phyloP scores from a whole-genome alignment of 2,888 invertebrate genomes.

The Prostheceraeus crozeri region DNA sequence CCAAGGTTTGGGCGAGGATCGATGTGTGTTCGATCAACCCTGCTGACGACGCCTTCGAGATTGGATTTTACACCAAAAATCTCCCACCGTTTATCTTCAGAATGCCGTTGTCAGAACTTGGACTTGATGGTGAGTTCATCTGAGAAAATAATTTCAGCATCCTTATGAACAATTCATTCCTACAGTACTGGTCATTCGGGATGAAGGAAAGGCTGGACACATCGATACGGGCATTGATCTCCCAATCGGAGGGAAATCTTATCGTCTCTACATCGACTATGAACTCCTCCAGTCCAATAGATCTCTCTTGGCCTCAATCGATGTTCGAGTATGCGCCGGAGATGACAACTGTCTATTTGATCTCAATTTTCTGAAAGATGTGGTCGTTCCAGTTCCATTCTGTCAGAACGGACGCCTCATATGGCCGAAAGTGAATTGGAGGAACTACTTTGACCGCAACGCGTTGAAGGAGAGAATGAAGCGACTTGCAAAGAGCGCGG shows the following conservation, averaged over 20 bases:
- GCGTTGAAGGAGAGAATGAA: conserved; percentile 36
- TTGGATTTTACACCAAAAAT: conserved; percentile 42
- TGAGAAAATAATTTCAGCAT: conserved; percentile 42
- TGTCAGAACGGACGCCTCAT: conserved; percentile 43
- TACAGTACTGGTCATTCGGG: too few relatives aligned
- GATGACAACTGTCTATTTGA: conserved; percentile 42
- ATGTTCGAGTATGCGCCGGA: too few relatives aligned
- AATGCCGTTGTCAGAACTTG: too few relatives aligned
- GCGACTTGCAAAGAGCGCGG: conserved; percentile 22
- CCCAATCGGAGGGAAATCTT: too few relatives aligned
- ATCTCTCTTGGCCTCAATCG: too few relatives aligned
- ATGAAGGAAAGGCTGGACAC: too few relatives aligned
- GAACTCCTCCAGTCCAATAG: too few relatives aligned
- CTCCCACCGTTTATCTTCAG: conserved; percentile 38
- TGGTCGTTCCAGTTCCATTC: conserved; percentile 43
- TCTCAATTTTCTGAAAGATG: conserved; percentile 43
- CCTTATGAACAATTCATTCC: too few relatives aligned
- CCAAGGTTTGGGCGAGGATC: conserved; percentile 43
- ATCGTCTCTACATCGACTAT: too few relatives aligned
- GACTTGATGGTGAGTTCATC: conserved; percentile 40
- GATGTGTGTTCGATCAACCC: conserved; percentile 43
- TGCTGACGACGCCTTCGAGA: too few relatives aligned
- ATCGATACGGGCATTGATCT: too few relatives aligned
- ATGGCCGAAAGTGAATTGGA: conserved; percentile 42
- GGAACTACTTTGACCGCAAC: conserved; percentile 27